Percentiles rank a stretch among this genome's conserved stretches.
These are phyloP conservation scores for Scomber japonicus DNA, from an alignment of 2,113 vertebrate species.

Conservation along the genomic window DNA sequence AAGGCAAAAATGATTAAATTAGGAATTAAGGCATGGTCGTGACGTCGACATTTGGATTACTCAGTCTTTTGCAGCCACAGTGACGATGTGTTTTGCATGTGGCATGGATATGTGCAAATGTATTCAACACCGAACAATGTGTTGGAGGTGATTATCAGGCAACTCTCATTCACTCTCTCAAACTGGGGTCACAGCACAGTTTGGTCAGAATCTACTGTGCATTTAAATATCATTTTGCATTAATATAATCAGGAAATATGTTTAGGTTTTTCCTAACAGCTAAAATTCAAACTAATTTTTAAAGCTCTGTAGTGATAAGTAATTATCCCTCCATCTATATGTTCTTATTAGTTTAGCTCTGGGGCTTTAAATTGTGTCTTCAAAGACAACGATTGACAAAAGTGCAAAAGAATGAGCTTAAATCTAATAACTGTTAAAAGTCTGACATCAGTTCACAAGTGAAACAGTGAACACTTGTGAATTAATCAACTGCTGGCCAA, in stretches of 20 bases:
- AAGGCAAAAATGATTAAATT: conserved; percentile 59
- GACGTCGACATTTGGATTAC: conserved; percentile 50
- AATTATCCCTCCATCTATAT: neutral
- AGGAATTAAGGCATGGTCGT: conserved; percentile 68
- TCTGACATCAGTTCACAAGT: neutral
- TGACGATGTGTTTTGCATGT: conserved; percentile 13
- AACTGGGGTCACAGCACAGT: neutral
- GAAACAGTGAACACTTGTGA: neutral
- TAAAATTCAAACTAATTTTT: neutral
- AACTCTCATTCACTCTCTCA: conserved; percentile 1
- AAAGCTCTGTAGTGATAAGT: conserved; percentile 6
- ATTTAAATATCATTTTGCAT: neutral
- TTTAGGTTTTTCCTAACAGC: neutral
- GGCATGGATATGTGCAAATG: conserved; percentile 66
- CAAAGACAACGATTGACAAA: conserved; percentile 17
- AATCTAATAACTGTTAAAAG: neutral
- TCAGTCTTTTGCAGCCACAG: conserved; percentile 16
- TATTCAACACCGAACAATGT: conserved; percentile 30
- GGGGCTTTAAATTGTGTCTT: neutral
- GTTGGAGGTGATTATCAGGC: conserved; percentile 32
- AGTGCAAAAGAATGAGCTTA: conserved; percentile 48
- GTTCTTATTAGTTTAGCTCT: neutral
- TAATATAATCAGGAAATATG: neutral
- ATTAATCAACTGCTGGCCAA: neutral
- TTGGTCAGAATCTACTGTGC: neutral